Conservation (phyloP, 1,140 invertebrate genomes). For the Rhagoletis zephyria region DNA sequence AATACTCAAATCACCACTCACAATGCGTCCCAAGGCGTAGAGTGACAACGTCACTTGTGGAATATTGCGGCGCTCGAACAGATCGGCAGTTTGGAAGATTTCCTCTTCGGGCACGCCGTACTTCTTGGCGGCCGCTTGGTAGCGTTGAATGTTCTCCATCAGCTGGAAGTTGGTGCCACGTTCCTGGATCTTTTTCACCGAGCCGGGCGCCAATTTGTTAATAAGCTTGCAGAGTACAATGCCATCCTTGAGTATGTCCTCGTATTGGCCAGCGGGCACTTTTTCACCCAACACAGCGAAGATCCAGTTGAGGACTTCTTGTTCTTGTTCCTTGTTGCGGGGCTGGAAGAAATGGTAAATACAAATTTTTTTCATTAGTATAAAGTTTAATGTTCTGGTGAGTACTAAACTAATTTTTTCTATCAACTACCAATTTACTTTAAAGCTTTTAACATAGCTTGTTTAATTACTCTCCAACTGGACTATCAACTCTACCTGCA, state of each 20-base stretch:
- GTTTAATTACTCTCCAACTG: too few relatives aligned
- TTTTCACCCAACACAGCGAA: conserved; percentile 89
- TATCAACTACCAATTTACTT: too few relatives aligned
- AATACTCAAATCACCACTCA: conserved; percentile 77
- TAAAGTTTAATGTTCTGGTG: too few relatives aligned
- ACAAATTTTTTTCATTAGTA: too few relatives aligned
- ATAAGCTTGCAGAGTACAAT: conserved; percentile 93
- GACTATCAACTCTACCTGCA: too few relatives aligned
- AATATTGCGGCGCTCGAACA: conserved; percentile 97
- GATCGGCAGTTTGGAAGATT: conserved; percentile 98
- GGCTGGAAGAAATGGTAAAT: conserved; percentile 75
- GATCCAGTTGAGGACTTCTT: conserved; percentile 93
- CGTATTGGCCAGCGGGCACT: conserved; percentile 86
- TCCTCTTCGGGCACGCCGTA: conserved; percentile 97
- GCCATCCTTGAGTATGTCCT: conserved; percentile 94
- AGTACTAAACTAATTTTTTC: too few relatives aligned
- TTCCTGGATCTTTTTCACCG: conserved; percentile 95
- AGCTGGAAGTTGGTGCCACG: conserved; percentile 97
- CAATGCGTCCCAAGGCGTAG: conserved; percentile 89
- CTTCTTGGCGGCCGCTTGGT: conserved; percentile 92
- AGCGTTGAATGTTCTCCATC: conserved; percentile 98
- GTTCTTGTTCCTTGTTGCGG: conserved; percentile 92
- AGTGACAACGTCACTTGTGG: conserved; percentile 94
- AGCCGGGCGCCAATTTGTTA: conserved; percentile 95
- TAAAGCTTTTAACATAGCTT: too few relatives aligned